Evolutionary conservation across 2,888 invertebrate species (phyloP).

Genomic region (Tricholauxania praeusta): DNA sequence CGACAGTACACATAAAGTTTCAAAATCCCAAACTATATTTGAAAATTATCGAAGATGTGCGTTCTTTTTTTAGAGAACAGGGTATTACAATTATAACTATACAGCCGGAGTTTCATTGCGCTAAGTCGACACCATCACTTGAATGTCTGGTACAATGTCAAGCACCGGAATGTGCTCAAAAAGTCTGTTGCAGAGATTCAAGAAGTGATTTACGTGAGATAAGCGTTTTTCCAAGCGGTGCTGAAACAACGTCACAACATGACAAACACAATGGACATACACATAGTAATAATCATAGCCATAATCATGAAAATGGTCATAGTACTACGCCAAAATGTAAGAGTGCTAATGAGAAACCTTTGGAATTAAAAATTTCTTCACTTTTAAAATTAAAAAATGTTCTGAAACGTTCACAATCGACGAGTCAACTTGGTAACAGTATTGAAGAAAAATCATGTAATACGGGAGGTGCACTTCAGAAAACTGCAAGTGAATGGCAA

Average conservation of each 20-base stretch:
- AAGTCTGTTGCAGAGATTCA: constrained; percentile 63
- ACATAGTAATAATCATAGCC: constrained; percentile 9
- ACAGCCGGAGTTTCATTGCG: constrained; percentile 82
- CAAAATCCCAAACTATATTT: constrained; percentile 74
- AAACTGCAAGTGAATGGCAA: not conserved
- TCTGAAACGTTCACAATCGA: constrained; percentile 4
- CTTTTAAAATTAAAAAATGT: constrained; percentile 40
- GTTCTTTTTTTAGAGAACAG: constrained; percentile 81
- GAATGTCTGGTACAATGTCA: constrained; percentile 63
- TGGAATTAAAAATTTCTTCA: constrained; percentile 48
- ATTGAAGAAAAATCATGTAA: not conserved
- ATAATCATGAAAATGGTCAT: constrained; percentile 34
- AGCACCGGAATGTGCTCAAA: constrained; percentile 60
- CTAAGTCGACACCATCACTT: constrained; percentile 52
- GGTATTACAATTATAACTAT: constrained; percentile 88
- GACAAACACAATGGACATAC: constrained; percentile 19
- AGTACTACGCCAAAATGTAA: constrained; percentile 1
- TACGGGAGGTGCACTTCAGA: not conserved
- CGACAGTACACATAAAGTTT: constrained; percentile 86
- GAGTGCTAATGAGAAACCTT: constrained; percentile 43
- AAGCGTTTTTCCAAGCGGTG: constrained; percentile 48
- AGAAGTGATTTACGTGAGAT: constrained; percentile 58
- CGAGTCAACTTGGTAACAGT: not conserved
- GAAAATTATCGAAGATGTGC: constrained; percentile 73
- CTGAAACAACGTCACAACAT: constrained; percentile 8